Evolutionary conservation across 2,113 vertebrate genomes (phyloP).

Genomic region (Pantherophis guttatus): DNA sequence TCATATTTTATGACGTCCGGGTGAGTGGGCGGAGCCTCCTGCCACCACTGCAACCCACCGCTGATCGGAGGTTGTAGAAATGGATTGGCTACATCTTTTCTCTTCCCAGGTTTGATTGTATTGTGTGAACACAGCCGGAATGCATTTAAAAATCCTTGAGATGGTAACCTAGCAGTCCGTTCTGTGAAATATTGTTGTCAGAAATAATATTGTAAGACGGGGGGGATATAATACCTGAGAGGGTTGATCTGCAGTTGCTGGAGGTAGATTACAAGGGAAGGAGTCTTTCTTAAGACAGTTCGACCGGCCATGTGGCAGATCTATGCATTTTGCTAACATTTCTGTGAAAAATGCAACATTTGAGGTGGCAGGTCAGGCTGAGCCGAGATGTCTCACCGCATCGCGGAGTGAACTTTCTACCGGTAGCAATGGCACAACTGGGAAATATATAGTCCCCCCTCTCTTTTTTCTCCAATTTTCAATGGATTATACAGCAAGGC

Average conservation of each 20-base stretch:
- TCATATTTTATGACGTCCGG: too few relatives aligned
- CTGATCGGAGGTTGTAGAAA: too few relatives aligned
- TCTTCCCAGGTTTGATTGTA: background rate
- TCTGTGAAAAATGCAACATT: background rate
- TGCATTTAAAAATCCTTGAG: background rate
- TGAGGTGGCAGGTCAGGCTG: background rate
- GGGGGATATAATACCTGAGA: background rate
- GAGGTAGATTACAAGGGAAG: background rate
- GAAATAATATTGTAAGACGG: background rate
- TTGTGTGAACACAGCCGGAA: background rate
- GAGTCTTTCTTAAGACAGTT: background rate
- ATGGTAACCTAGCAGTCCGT: background rate
- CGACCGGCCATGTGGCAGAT: background rate
- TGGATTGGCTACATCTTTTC: background rate
- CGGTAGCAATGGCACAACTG: background rate
- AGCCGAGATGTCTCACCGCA: too few relatives aligned
- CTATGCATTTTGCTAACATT: background rate
- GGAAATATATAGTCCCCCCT: too few relatives aligned
- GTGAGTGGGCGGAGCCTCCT: too few relatives aligned
- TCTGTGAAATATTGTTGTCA: background rate
- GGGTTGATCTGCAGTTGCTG: background rate
- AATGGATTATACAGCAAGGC: background rate
- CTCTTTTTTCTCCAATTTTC: too few relatives aligned
- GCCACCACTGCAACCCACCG: too few relatives aligned
- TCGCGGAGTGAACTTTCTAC: background rate